phyloP scores from a whole-genome alignment of 2,888 invertebrate genomes.

The Pegoplata infirma region DNA sequence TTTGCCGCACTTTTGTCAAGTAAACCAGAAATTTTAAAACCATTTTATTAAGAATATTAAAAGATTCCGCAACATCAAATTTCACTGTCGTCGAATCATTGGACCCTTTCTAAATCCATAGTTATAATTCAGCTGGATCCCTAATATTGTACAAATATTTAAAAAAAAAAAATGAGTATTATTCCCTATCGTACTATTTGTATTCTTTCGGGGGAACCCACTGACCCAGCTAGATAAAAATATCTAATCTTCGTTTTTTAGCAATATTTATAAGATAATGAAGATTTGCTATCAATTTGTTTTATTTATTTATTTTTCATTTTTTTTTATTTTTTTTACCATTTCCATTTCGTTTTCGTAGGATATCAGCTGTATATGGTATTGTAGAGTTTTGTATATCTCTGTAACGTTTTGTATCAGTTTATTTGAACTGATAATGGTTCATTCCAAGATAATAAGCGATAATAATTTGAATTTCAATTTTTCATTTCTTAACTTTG shows the following conservation, averaged over 20 bases:
- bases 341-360: slow-evolving; percentile 52
- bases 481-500: slow-evolving; percentile 76
- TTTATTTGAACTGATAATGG: slow-evolving; percentile 77
- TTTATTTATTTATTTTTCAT: neutral
- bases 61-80: too few species aligned
- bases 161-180: too few species aligned
- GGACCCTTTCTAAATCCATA: too few species aligned
- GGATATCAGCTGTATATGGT: slow-evolving; percentile 55
- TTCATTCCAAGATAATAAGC: slow-evolving; percentile 75
- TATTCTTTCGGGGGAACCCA: slow-evolving; percentile 45
- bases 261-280: slow-evolving; percentile 75
- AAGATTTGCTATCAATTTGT: slow-evolving; percentile 76
- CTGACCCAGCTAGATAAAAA: slow-evolving; percentile 76
- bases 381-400: slow-evolving; percentile 16
- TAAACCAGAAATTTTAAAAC: too few species aligned
- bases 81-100: too few species aligned
- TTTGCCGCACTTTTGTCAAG: too few species aligned
- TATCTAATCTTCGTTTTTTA: slow-evolving; percentile 76
- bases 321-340: slow-evolving; percentile 20
- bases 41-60: too few species aligned
- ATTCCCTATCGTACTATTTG: neutral
- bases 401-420: slow-evolving; percentile 73
- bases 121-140: too few species aligned
- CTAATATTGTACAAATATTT: too few species aligned
- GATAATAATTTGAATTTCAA: slow-evolving; percentile 76